phyloP scores from a whole-genome alignment of 2,888 invertebrate species.

The Amblyjoppa fuscipennis region DNA sequence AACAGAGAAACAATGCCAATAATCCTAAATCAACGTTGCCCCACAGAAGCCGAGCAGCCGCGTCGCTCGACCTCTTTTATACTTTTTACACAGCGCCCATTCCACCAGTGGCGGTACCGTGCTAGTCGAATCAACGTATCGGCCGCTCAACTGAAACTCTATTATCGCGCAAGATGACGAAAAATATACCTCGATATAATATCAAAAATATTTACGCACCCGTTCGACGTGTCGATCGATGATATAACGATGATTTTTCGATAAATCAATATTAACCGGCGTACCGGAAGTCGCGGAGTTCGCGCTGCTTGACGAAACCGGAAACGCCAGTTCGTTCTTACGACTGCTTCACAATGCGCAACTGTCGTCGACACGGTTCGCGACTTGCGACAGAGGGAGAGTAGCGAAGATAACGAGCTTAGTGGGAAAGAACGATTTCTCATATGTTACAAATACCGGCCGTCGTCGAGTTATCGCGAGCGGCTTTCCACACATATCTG shows the following conservation, averaged over 20 bases:
- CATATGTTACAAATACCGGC: background rate
- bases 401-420: background rate
- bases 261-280: conserved; percentile 29
- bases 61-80: conserved; percentile 83
- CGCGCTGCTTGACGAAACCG: conserved; percentile 3
- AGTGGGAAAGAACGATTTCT: conserved; percentile 13
- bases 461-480: conserved; percentile 5
- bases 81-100: conserved; percentile 83
- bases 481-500: conserved; percentile 13
- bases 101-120: conserved; percentile 70
- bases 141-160: background rate
- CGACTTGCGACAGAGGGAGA: background rate
- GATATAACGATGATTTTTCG: background rate
- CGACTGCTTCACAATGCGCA: conserved; percentile 4
- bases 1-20: conserved; percentile 81
- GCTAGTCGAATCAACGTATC: conserved; percentile 69
- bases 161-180: background rate
- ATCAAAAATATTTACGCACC: background rate
- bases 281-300: conserved; percentile 46
- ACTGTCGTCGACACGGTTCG: background rate
- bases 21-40: conserved; percentile 79
- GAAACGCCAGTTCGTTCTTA: background rate
- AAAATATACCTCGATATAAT: background rate
- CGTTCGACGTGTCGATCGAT: background rate
- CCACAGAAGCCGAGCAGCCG: conserved; percentile 81